These are phyloP conservation scores for Darevskia nairensis DNA, from an alignment of 2,797 vertebrate species.

Conservation along the genomic window DNA sequence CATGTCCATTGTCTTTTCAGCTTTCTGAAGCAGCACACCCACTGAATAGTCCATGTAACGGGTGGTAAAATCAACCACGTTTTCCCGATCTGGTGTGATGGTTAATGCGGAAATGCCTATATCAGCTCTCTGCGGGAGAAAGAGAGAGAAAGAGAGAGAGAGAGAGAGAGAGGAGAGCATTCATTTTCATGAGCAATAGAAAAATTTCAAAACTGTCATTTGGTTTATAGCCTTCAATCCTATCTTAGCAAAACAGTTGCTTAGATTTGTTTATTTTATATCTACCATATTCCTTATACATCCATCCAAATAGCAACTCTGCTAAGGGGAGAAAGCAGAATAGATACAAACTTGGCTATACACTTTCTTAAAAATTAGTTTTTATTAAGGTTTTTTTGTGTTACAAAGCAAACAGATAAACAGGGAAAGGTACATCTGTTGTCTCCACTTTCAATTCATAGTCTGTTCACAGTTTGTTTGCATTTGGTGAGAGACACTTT, in stretches of 20 bases:
- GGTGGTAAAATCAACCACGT: conserved; percentile 97
- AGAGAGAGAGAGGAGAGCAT: background rate
- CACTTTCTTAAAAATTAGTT: background rate
- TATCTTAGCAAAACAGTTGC: conserved; percentile 35
- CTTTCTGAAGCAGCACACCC: conserved; percentile 94
- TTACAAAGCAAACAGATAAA: too few relatives aligned
- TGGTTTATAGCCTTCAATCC: conserved; percentile 43
- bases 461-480: too few relatives aligned
- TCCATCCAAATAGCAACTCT: background rate
- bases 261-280: conserved; percentile 20
- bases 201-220: conserved; percentile 32
- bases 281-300: conserved; percentile 15
- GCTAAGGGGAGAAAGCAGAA: background rate
- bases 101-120: conserved; percentile 97
- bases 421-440: too few relatives aligned
- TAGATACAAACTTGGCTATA: background rate
- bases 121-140: conserved; percentile 88
- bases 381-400: background rate
- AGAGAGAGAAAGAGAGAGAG: background rate
- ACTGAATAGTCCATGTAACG: conserved; percentile 99
- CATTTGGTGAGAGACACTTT: too few relatives aligned
- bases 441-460: too few relatives aligned
- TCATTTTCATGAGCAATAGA: conserved; percentile 53
- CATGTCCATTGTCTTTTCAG: conserved; percentile 97
- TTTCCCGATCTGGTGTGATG: conserved; percentile 97